Base-by-base conservation (phyloP, 2,113 vertebrate genomes). In the Cygnus buccinator region DNA sequence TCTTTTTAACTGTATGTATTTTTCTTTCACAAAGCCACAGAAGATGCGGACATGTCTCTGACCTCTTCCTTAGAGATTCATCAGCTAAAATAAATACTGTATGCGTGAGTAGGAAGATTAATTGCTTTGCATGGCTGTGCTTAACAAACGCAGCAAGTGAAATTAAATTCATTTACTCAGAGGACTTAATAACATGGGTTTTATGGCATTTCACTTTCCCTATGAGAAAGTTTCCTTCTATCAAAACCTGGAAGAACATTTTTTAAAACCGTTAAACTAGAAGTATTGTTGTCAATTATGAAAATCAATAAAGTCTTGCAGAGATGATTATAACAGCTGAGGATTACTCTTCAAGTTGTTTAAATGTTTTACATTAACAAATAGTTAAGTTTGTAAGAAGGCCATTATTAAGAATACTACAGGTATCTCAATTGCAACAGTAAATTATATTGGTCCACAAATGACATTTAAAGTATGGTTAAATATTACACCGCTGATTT, bases 41-140 rank as follows among this genome's bases (percentile, higher is more conserved):
- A 48, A 89, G 82, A 61, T 83, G 82, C 85, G 90, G 90, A 94
- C 90, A 84, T 62, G 85, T 65, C 59, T 39, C 79, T 88, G 93
- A 44, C 71, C 88, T 76, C 91, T 75, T 92, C 68, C 84, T 80
- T 50, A 11, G 82, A 80, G 82, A 83, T 73, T 21, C 82, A 66
- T 66, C 54, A 70, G 85, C 79, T 58, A 74, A 90, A 92, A 88
- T 68, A 90, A 95, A 88, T 39, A 50, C 82, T 41, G 23, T 41
- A 6, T 43, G 29, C 6, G 19, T 25, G 79, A 85, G 57, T 4
- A 28, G 75, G 57, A 37, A 58, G 71, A 43, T 78, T 61, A 89
- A 90, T 57, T 81, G 84, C 54, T 85, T 67, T 72, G 43, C 71
- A 17, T 20, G 43, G 13, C 66, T 76, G 3, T 76, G 78, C 92